A percentile compares a stretch with the other conserved stretches of the same genome.
phyloP scores from a whole-genome alignment of 2,797 vertebrate species.

The Melanotaenia parkinsoni region DNA sequence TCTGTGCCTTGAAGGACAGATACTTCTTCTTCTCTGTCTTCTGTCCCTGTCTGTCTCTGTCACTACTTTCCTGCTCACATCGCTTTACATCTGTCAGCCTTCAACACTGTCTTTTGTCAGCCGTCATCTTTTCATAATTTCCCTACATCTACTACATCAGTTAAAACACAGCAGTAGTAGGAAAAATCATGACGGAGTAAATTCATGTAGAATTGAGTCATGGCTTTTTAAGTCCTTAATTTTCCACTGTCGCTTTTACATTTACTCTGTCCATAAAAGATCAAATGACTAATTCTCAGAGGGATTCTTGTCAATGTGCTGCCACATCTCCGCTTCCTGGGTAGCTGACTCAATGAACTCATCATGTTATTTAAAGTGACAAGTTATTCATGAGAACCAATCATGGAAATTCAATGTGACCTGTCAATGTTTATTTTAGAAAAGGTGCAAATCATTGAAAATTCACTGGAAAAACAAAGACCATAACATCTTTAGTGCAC shows the following conservation, averaged over 20 bases:
- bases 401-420: slow-evolving; percentile 26
- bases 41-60: slow-evolving; percentile 54
- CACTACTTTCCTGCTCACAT: slow-evolving; percentile 54
- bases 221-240: slow-evolving; percentile 42
- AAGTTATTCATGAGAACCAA: slow-evolving; percentile 25
- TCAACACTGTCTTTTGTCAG: slow-evolving; percentile 61
- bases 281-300: slow-evolving; percentile 33
- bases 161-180: slow-evolving; percentile 21
- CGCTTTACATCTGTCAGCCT: slow-evolving; percentile 60
- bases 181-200: slow-evolving; percentile 22
- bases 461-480: not conserved
- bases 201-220: slow-evolving; percentile 36
- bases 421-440: slow-evolving; percentile 14
- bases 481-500: not conserved
- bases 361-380: slow-evolving; percentile 34
- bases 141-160: slow-evolving; percentile 4
- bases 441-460: not conserved
- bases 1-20: slow-evolving; percentile 70
- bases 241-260: slow-evolving; percentile 38
- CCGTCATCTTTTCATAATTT: slow-evolving; percentile 48
- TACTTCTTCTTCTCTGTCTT: slow-evolving; percentile 40
- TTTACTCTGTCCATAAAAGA: slow-evolving; percentile 40
- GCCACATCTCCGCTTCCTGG: slow-evolving; percentile 1
- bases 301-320: slow-evolving; percentile 17
- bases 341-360: slow-evolving; percentile 19